Conservation (phyloP, 2,888 invertebrate genomes). For the Orgyia antiqua region DNA sequence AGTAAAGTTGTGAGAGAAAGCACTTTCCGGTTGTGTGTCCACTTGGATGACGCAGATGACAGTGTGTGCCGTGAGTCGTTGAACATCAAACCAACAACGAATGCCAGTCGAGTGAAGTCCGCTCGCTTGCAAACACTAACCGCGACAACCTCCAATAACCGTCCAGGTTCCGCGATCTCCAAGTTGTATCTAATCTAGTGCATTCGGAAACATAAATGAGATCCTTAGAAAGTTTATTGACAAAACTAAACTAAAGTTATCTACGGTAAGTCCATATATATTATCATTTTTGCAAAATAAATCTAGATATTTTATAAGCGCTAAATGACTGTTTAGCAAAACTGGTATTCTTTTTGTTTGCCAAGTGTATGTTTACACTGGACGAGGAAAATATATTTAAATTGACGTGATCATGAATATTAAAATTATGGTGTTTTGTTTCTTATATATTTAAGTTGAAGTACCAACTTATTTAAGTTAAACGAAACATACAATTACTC, state of each 20-base stretch:
- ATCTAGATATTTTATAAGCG: background rate
- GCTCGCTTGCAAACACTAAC: conserved; percentile 44
- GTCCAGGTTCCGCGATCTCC: conserved; percentile 34
- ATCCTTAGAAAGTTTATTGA: conserved; percentile 12
- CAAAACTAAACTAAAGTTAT: conserved; percentile 6
- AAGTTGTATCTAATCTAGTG: conserved; percentile 21
- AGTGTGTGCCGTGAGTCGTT: conserved; percentile 41
- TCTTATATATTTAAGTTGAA: background rate
- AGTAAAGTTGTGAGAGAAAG: conserved; percentile 57
- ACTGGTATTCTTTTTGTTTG: background rate
- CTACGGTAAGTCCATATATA: conserved; percentile 15
- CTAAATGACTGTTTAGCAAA: background rate
- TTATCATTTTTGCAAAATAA: background rate
- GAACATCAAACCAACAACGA: conserved; percentile 35
- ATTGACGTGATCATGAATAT: background rate
- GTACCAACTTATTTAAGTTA: too few relatives aligned
- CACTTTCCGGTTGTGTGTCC: conserved; percentile 67
- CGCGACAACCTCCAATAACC: conserved; percentile 24
- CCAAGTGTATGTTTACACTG: background rate
- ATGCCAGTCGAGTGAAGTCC: conserved; percentile 53
- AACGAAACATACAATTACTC: too few relatives aligned
- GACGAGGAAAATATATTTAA: background rate
- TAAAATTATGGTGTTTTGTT: background rate
- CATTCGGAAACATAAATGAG: conserved; percentile 37
- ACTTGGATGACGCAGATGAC: conserved; percentile 71